These are phyloP conservation scores for Bradypodion pumilum DNA, from an alignment of 2,797 vertebrate species.

Conservation along the genomic window DNA sequence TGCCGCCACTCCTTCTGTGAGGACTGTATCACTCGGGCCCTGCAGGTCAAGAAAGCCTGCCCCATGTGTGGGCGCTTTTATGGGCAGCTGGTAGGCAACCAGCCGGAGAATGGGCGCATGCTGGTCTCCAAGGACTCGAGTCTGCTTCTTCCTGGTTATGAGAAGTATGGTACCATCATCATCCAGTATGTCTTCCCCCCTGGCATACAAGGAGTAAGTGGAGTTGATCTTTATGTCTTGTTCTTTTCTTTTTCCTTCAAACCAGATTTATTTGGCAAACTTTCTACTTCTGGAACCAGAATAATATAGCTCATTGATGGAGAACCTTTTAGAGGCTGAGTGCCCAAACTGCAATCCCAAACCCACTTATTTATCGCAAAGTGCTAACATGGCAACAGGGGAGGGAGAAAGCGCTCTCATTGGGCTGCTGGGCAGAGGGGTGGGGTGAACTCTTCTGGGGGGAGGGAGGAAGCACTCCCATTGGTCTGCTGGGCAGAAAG, in stretches of 20 bases:
- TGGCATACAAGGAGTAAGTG: conserved; percentile 89
- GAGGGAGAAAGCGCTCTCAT: no score
- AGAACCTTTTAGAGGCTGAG: no score
- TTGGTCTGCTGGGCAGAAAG: no score
- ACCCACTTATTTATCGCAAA: no score
- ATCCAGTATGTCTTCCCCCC: conserved; percentile 95
- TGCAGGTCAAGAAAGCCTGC: conserved; percentile 91
- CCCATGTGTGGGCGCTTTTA: conserved; percentile 93
- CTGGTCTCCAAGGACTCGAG: conserved; percentile 89
- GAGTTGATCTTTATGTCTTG: not conserved
- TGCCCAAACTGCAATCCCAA: no score
- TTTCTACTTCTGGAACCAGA: no score
- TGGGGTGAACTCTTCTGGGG: no score
- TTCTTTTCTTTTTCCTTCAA: not conserved
- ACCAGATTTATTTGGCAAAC: no score
- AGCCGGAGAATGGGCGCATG: conserved; percentile 92
- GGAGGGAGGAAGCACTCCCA: no score
- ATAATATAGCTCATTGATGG: no score
- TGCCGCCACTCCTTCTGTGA: conserved; percentile 92
- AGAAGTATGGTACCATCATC: conserved; percentile 91
- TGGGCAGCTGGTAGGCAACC: conserved; percentile 91
- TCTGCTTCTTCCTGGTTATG: conserved; percentile 88
- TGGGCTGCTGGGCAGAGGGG: no score
- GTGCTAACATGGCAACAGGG: no score
- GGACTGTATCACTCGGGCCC: conserved; percentile 89